Evolutionary conservation across 1,140 invertebrate genomes (phyloP).

Genomic region (Bombus confusus): DNA sequence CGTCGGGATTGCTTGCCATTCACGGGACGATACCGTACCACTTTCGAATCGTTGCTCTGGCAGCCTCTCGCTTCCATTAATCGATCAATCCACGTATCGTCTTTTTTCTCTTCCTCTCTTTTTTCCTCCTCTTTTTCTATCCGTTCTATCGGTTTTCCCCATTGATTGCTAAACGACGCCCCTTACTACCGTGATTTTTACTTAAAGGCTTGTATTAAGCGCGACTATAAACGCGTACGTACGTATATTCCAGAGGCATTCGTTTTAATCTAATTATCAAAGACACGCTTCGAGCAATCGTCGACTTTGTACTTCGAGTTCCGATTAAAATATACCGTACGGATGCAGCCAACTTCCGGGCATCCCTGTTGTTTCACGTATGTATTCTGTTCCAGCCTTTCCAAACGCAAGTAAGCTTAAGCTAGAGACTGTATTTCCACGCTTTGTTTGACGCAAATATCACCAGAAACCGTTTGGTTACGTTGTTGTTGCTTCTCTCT

Average conservation of each 20-base stretch:
- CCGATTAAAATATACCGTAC: neutral
- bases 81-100: neutral
- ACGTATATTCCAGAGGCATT: neutral
- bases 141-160: neutral
- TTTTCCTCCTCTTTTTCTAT: neutral
- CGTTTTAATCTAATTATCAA: neutral
- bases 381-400: neutral
- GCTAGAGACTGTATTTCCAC: neutral
- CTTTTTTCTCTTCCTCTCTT: neutral
- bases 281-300: neutral
- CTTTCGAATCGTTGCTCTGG: constrained; percentile 2
- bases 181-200: too few species aligned
- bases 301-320: neutral
- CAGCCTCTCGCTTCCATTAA: neutral
- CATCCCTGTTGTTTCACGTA: neutral
- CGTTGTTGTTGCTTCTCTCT: neutral
- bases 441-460: neutral
- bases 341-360: neutral
- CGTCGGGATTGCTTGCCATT: constrained; percentile 36
- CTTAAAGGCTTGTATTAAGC: neutral
- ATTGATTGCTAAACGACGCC: neutral
- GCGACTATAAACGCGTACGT: neutral
- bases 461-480: neutral
- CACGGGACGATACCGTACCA: constrained; percentile 1
- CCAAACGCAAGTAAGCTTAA: neutral